These are phyloP conservation scores for Rousettus leschenaultii DNA, from an alignment of 2,113 vertebrate genomes.

Conservation along the genomic window DNA sequence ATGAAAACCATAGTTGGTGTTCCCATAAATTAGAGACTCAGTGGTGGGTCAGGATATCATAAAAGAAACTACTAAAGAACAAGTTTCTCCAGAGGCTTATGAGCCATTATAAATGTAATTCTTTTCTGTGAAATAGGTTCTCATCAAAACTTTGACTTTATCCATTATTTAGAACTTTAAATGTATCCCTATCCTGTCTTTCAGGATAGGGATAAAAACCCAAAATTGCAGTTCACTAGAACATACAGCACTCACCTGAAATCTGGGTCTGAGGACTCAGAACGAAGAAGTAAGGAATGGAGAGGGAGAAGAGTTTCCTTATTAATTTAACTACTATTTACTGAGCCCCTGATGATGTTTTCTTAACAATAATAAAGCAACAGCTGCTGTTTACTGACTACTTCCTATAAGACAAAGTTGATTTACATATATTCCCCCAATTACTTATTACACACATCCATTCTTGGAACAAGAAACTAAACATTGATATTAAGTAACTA, in stretches of 20 bases:
- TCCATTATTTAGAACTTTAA: background rate
- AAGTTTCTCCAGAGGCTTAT: background rate
- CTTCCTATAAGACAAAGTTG: background rate
- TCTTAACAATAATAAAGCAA: background rate
- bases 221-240: background rate
- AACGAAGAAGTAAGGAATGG: background rate
- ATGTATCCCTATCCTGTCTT: background rate
- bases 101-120: background rate
- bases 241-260: background rate
- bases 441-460: background rate
- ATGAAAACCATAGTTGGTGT: too few relatives aligned
- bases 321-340: background rate
- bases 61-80: background rate
- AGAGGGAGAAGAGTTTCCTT: background rate
- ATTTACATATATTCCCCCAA: background rate
- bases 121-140: background rate
- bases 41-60: background rate
- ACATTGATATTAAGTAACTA: background rate
- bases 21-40: background rate
- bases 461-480: background rate
- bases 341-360: background rate
- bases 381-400: background rate
- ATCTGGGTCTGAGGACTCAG: background rate
- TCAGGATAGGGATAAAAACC: too few relatives aligned
- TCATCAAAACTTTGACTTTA: background rate